Percentiles rank a stretch among this genome's conserved stretches.
These are phyloP conservation scores for Dascyllus trimaculatus DNA, from an alignment of 2,113 vertebrate genomes.

Conservation along the genomic window DNA sequence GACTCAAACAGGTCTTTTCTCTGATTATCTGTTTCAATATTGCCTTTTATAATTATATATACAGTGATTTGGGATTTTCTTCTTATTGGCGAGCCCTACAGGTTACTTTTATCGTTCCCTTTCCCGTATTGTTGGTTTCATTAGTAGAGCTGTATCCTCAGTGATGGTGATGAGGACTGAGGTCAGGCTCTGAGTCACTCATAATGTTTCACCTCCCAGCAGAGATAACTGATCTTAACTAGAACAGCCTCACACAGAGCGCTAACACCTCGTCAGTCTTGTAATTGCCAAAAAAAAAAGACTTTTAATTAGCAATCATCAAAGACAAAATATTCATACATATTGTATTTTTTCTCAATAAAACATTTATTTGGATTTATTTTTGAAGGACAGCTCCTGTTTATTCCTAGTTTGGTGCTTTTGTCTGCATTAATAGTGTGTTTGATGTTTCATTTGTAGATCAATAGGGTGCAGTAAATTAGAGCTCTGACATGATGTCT, in stretches of 20 bases:
- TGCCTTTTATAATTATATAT: too few relatives aligned
- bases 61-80: neutral
- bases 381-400: neutral
- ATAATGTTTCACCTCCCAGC: neutral
- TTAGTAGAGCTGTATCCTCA: neutral
- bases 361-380: neutral
- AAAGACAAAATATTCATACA: neutral
- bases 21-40: too few relatives aligned
- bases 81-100: too few relatives aligned
- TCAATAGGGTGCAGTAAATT: neutral
- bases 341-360: neutral
- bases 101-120: neutral
- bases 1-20: too few relatives aligned
- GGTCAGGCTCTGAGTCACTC: constrained; percentile 14
- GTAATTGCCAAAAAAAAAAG: neutral
- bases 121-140: neutral
- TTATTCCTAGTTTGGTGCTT: neutral
- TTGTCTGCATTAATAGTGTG: neutral
- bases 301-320: neutral
- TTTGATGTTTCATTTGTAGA: too few relatives aligned
- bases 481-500: constrained; percentile 13
- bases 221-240: neutral
- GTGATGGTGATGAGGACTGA: neutral
- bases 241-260: constrained; percentile 12
- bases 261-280: neutral